phyloP scores from a whole-genome alignment of 2,797 vertebrate species.

The Takifugu ocellatus region DNA sequence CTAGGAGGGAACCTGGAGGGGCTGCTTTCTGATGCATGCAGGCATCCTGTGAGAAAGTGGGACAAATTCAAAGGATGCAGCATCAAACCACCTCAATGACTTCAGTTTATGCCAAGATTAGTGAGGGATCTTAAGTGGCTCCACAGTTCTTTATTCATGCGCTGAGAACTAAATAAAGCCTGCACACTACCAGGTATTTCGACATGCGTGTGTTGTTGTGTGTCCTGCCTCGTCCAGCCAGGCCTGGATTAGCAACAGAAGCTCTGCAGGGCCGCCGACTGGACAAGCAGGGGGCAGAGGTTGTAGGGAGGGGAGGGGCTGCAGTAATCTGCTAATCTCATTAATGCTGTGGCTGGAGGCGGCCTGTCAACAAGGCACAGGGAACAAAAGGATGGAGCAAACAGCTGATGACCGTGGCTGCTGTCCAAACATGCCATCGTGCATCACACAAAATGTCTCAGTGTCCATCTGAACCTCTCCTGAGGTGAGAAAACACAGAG shows the following conservation, averaged over 20 bases:
- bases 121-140: neutral
- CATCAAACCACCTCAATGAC: constrained; percentile 5
- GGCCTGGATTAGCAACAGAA: constrained; percentile 43
- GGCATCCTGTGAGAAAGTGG: constrained; percentile 27
- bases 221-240: constrained; percentile 9
- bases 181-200: constrained; percentile 24
- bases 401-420: constrained; percentile 66
- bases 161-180: constrained; percentile 4
- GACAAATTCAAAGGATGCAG: constrained; percentile 17
- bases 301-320: constrained; percentile 32
- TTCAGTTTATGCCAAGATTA: constrained; percentile 1
- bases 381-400: constrained; percentile 63
- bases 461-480: constrained; percentile 15
- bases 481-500: constrained; percentile 18
- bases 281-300: constrained; percentile 45
- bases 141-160: constrained; percentile 6
- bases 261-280: constrained; percentile 29
- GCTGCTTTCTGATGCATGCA: neutral
- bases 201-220: constrained; percentile 4
- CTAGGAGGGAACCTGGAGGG: too few species aligned
- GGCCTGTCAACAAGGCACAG: constrained; percentile 59
- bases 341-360: constrained; percentile 65
- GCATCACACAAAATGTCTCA: neutral
- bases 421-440: constrained; percentile 15
- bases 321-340: constrained; percentile 77